Evolutionary conservation across 2,797 vertebrate species (phyloP), one percentile per base, ranked within the genome.

Genomic region (Lacerta agilis): DNA sequence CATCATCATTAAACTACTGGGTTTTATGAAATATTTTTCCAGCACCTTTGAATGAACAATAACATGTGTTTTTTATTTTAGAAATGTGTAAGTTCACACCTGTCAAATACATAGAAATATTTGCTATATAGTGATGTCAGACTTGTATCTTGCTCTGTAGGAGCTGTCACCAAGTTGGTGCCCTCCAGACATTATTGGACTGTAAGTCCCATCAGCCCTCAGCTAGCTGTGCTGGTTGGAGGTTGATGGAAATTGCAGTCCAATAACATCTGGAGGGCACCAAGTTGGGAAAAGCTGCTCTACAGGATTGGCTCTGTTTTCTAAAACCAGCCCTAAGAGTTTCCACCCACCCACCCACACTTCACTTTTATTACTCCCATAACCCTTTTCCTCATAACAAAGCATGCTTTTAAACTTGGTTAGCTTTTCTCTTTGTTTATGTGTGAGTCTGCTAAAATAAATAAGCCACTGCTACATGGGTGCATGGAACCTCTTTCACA

Each of bases 41-140:
- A 72, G 10, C 45, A 72, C 49, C 41, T 29, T 80, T 67, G 41
- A 88, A n/a, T 83, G 71, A 80, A 88, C n/a, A 76, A 90, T 91
- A 89, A 15, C 33, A 72, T 64, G 79, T 73, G 79, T 64, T 86
- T n/a, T 13, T 71, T 18, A 10, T 85, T 92, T 88, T 73, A 85
- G 82, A 92, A 92, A 84, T 7, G 38, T 85, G 23, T 1, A 88
- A 2, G 11, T 10, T 79, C 8, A 33, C 79, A 89, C 86, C 86
- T 75, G 87, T 79, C 25, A 43, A 43, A 85, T 90, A 29, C 36
- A 85, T 1, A 25, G 7, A 78, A 69, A 6, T 87, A 87, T 87
- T 88, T 64, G 36, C 20, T 45, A 77, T 5, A 86, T 85, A 88
- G 90, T 87, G 20, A 58, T 82, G 88, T 83, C 87, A 90, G 88